Base-by-base conservation (phyloP, 2,113 vertebrate species). In the Mastomys coucha region DNA sequence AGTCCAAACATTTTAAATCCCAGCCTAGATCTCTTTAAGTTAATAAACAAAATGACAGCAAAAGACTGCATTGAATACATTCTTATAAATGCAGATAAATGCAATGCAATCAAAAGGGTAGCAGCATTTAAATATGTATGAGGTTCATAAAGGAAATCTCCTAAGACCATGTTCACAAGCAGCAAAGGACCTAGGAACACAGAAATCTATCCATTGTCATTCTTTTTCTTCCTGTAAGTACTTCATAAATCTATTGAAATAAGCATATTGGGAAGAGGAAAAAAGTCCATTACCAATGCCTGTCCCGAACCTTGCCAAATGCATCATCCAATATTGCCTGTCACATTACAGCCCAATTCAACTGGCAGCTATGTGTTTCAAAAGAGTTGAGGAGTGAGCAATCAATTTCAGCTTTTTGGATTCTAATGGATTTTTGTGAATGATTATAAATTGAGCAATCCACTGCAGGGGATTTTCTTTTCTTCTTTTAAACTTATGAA, bases 341-440 rank as follows among this genome's bases (percentile, higher is more conserved):
- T 90, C 76, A 56, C 56, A 78, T 91, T 95, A 73, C 14, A 80
- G 85, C 49, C n/a, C 75, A 67, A 95, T 39, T 20, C 90, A 97
- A 95, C 20, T 4, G 63, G 93, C 39, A 96, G 87, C 60, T 97
- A 94, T 88, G 85, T 90, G 97, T 93, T 96, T 97, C 96, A 98
- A 93, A 97, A 92, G 39, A 94, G 70, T 95, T 88, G 95, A 73
- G 76, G 75, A 96, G 77, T 89, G 58, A 97, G 80, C 63, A 94
- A 97, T 97, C 94, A 97, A 96, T 96, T 97, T 95, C 91, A 77
- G 92, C 87, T 95, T 96, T 81, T 89, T 96, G 88, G 65, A 96
- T 93, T 73, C 77, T 97, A 96, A 97, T 93, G 88, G 95, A 65
- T 93, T 97, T 97, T 86, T 95, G 72, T 93, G 86, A 96, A 88